phyloP scores from a whole-genome alignment of 2,888 invertebrate genomes.

The Nesidiocoris tenuis region DNA sequence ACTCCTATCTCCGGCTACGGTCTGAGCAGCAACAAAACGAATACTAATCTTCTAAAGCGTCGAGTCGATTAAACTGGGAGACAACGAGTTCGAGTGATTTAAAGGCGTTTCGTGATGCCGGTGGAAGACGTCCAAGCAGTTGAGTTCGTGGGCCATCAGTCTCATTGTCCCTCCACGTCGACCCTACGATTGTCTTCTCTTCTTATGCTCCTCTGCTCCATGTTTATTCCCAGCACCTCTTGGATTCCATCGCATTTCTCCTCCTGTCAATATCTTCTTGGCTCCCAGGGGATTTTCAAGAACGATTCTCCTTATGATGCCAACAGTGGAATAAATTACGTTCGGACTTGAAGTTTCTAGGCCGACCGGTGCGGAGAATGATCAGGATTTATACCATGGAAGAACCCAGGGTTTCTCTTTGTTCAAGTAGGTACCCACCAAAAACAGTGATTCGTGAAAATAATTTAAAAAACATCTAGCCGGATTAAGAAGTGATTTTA shows the following conservation, averaged over 20 bases:
- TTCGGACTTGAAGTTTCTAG: no score
- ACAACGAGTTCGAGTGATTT: slow-evolving; percentile 32
- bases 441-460: no score
- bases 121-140: slow-evolving; percentile 9
- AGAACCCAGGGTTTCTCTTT: no score
- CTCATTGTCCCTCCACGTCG: slow-evolving; percentile 21
- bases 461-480: no score
- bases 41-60: slow-evolving; percentile 35
- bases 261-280: not conserved
- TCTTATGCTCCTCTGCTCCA: not conserved
- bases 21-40: slow-evolving; percentile 21
- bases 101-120: slow-evolving; percentile 37
- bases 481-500: no score
- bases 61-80: slow-evolving; percentile 37
- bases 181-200: not conserved
- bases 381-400: no score
- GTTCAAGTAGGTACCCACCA: no score
- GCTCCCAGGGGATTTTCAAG: no score
- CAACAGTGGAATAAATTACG: slow-evolving; percentile 1
- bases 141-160: slow-evolving; percentile 39
- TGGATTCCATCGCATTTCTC: not conserved
- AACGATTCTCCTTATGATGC: not conserved
- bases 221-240: not conserved
- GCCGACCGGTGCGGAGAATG: no score
- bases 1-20: not conserved